These are phyloP conservation scores for Zaprionus taronus DNA, from an alignment of 1,140 invertebrate species.

Conservation along the genomic window DNA sequence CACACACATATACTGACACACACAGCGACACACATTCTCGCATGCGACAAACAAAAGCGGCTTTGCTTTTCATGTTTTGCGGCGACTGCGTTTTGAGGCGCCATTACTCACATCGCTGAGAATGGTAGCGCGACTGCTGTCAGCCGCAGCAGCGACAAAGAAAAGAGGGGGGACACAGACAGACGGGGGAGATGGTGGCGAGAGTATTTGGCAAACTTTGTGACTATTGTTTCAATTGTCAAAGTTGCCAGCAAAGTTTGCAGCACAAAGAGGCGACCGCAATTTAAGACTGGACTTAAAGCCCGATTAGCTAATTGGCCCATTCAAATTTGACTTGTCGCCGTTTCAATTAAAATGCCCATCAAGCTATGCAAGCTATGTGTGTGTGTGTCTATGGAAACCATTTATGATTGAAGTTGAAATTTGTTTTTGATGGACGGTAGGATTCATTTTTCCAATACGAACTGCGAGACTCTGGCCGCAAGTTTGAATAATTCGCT, in stretches of 20 bases:
- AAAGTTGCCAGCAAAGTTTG: slow-evolving; percentile 49
- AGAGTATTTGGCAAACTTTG: slow-evolving; percentile 46
- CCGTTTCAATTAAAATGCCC: slow-evolving; percentile 55
- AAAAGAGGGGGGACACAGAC: neutral
- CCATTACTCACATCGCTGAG: slow-evolving; percentile 72
- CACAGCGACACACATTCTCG: slow-evolving; percentile 7
- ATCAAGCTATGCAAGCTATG: slow-evolving; percentile 21
- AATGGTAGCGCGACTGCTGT: slow-evolving; percentile 34
- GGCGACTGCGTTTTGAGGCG: slow-evolving; percentile 77
- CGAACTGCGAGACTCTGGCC: neutral
- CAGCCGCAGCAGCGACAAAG: slow-evolving; percentile 6
- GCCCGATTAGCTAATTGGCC: slow-evolving; percentile 67
- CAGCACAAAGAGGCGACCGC: slow-evolving; percentile 29
- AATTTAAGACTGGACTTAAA: slow-evolving; percentile 47
- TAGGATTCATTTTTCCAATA: neutral
- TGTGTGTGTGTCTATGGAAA: neutral
- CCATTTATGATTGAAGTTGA: neutral
- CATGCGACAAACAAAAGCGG: slow-evolving; percentile 69
- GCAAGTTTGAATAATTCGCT: slow-evolving; percentile 78
- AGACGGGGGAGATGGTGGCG: no score
- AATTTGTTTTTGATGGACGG: neutral
- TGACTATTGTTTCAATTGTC: slow-evolving; percentile 75
- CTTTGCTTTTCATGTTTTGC: slow-evolving; percentile 76
- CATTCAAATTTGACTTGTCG: slow-evolving; percentile 58
- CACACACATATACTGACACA: slow-evolving; percentile 23